A percentile compares a stretch with the other conserved stretches of the same genome.
Conservation (phyloP, 2,888 invertebrate species). For the Drosophila buzzatii region DNA sequence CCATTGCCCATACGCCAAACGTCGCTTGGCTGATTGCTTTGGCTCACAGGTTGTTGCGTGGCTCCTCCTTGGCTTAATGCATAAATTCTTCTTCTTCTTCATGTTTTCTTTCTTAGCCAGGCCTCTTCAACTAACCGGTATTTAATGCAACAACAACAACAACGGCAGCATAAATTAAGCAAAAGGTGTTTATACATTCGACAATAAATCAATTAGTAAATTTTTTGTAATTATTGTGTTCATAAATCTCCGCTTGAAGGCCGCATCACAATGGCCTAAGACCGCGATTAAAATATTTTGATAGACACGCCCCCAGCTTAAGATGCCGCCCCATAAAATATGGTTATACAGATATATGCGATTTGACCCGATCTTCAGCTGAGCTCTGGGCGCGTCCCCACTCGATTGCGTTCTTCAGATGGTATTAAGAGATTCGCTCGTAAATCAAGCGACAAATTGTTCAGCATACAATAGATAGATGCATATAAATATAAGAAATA, state of each 20-base stretch:
- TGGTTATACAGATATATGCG: background rate
- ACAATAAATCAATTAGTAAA: constrained; percentile 83
- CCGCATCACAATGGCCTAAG: constrained; percentile 52
- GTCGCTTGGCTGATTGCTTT: constrained; percentile 67
- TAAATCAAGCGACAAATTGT: constrained; percentile 9
- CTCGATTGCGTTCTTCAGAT: constrained; percentile 3
- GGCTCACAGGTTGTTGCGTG: constrained; percentile 59
- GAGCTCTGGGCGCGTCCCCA: background rate
- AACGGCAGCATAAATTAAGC: constrained; percentile 71
- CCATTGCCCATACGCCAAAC: constrained; percentile 25
- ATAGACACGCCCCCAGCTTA: constrained; percentile 26
- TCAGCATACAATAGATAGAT: background rate
- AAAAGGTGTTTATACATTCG: constrained; percentile 75
- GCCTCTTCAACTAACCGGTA: constrained; percentile 64
- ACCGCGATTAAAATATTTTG: constrained; percentile 63
- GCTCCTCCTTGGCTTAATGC: constrained; percentile 56
- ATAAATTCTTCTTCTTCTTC: constrained; percentile 54
- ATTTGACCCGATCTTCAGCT: constrained; percentile 4
- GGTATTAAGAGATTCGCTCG: background rate
- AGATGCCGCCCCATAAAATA: constrained; percentile 5
- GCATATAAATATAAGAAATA: background rate
- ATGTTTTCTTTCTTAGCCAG: constrained; percentile 46
- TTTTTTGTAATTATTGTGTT: constrained; percentile 83
- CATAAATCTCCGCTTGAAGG: constrained; percentile 77
- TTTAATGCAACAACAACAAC: constrained; percentile 55